Evolutionary conservation across 2,797 vertebrate species (phyloP), one percentile per base, ranked within the genome.

Genomic region (Centropyge bicolor): DNA sequence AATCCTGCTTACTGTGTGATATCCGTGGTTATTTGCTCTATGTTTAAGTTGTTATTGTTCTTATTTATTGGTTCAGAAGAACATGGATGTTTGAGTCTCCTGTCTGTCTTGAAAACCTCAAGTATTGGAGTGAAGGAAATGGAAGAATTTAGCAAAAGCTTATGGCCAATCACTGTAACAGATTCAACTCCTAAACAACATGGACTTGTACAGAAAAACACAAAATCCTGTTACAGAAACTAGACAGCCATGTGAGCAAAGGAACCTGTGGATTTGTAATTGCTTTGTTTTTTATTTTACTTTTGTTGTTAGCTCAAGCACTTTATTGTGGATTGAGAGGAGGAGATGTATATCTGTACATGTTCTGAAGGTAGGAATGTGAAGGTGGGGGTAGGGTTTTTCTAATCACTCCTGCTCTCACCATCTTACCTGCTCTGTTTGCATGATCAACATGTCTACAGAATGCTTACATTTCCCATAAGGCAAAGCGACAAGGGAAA

Each of bases 1-100:
- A 86, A 86, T 85, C 61, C 67, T 67, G 79, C 72, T 86, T 75
- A 70, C 74, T 70, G 6, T 69, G 48, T 74, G 84, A 80, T 82
- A 49, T 79, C 64, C 46, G 40, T 80, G 56, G 40, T 85, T 90
- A 78, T 88, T 90, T 89, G 83, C 83, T 86, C 64, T 82, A 48
- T 81, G 67, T 86, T 92, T 76, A 80, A 56, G 64, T 86, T 88
- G 17, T 74, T 82, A 4, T 81, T 83, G 48, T 88, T 88, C 61
- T 84, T 94, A 95, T 96, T 95, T 96, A 95, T 96, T 95, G 86
- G 72, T 93, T 92, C 66, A 80, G 62, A 83, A 76, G 61, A 83
- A 85, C 73, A 64, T 35, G 62, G 85, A 63, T 80, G 70, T 85
- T 79, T 46, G 74, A 80, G 41, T 74, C 57, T 90, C 78, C 84